Evolutionary conservation across 2,113 vertebrate species (phyloP), one percentile per base, ranked within the genome.

Genomic region (Hippocampus comes): DNA sequence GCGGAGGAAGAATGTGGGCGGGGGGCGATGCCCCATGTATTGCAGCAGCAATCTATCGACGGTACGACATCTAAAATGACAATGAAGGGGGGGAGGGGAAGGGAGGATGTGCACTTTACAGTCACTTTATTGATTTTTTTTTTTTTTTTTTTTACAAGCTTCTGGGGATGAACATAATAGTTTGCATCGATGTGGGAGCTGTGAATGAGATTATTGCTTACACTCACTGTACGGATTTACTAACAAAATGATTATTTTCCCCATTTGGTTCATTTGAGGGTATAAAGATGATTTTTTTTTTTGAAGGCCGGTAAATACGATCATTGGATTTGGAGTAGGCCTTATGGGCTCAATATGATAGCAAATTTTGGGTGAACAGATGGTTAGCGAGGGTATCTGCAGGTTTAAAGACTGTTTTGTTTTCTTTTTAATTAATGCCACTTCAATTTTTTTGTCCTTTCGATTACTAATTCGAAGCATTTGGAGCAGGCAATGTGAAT

Each of bases 121-220:
- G 15, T 61, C 59, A 61, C 27, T 20, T 61, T 61, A 61, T 61
- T 61, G 59, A 61, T 61, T 61, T 61, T 34, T 34, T 34, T 34
- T 61, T 34, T 34, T 34, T 34, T 34, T 34, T 34, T 34, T 34
- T 61, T 61, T 61, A 61, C 59, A 61, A 18, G 59, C 27, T 30
- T 27, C 15, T 34, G 27, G 59, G 59, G 59, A 61, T 61, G 59
- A 61, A 18, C 27, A 61, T 61, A 61, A 61, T 61, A 2, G 27
- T 61, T 61, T 61, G 27, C 7, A 34, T 34, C 59, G 59, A 34
- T 34, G 59, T 61, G 59, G 59, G 59, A 61, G 59, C 59, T 34
- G 27, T 61, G 59, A 61, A 61, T 34, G 27, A 61, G 59, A 61
- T 61, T 34, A 61, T 61, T 61, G 59, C 27, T 61, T 34, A 34